Base-by-base conservation (phyloP, 2,888 invertebrate species). In the Magallana nippona region DNA sequence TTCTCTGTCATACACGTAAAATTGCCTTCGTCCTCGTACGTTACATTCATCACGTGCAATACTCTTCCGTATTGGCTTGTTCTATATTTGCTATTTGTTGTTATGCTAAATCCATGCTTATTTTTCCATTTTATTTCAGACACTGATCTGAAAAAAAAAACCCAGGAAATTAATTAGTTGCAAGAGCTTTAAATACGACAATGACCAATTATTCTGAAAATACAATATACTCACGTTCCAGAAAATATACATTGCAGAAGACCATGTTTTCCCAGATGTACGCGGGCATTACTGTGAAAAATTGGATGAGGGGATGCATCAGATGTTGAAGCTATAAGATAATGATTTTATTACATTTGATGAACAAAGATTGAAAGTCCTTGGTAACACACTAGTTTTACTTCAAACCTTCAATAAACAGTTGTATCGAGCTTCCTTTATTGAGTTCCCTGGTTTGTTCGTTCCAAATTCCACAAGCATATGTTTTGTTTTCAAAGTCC, bases 391-490 rank as follows among this genome's bases (percentile, higher is more conserved):
- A n/a, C 19, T 60, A 19, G 19, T 10, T 19, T 10, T 60, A 10
- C 19, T 19, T 8, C 60, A 19, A 19, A 60, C 60, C 19, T 19
- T 60, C 19, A 19, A 60, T 60, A 1, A 19, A 19, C n/a, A 60
- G 60, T 19, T 60, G 1, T 19, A 15, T 60, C n/a, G 19, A 19
- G 60, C 60, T 60, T 5, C 15, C n/a, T 19, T 19, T 17, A 19
- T 19, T 19, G 19, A 17, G 19, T 19, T 10, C 1, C n/a, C 19
- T n/a, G 15, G 19, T 60, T 19, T 17, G n/a, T 17, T 60, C 60
- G 19, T 60, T 60, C 60, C 60, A 60, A n/a, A 60, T 60, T 60
- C 60, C 60, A 60, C 60, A 60, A 60, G 60, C 19, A 19, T 60
- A 60, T 19, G 44, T 60, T 60, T 17, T 60, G n/a, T 60, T 17